Evolutionary conservation across 2,888 invertebrate species (phyloP).

Genomic region (Leptodirus hochenwartii): DNA sequence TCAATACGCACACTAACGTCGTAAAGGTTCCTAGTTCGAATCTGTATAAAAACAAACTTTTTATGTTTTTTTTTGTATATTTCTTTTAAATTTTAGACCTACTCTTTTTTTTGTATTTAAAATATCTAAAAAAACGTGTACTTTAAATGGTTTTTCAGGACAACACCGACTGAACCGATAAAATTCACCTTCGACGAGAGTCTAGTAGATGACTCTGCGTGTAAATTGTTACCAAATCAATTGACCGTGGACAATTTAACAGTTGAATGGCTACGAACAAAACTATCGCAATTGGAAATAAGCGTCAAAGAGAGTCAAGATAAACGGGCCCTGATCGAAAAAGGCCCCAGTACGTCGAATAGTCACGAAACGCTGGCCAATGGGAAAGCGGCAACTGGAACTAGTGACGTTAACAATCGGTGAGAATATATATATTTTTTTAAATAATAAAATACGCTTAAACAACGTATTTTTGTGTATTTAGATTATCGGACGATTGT

Average conservation of each 20-base stretch:
- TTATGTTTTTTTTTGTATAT: slow-evolving; percentile 4
- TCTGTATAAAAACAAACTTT: slow-evolving; percentile 5
- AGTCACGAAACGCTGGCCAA: slow-evolving; percentile 20
- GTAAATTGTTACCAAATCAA: slow-evolving; percentile 71
- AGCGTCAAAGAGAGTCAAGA: slow-evolving; percentile 64
- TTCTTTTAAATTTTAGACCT: slow-evolving; percentile 2
- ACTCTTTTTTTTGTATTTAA: neutral
- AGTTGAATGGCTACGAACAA: slow-evolving; percentile 71
- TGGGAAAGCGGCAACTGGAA: slow-evolving; percentile 21
- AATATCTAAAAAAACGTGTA: slow-evolving; percentile 2
- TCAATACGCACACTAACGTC: too few relatives aligned
- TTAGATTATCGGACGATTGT: slow-evolving; percentile 14
- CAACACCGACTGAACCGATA: slow-evolving; percentile 57
- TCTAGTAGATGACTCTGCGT: slow-evolving; percentile 74
- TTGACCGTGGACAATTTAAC: slow-evolving; percentile 86
- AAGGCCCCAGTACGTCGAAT: too few relatives aligned
- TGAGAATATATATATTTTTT: slow-evolving; percentile 11
- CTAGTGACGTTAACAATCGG: slow-evolving; percentile 22
- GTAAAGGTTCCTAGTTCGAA: too few relatives aligned
- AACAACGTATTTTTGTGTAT: neutral
- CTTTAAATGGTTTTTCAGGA: slow-evolving; percentile 33
- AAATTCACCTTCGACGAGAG: slow-evolving; percentile 76
- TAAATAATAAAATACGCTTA: slow-evolving; percentile 1
- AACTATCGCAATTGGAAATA: slow-evolving; percentile 59
- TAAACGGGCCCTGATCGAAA: slow-evolving; percentile 27